These are phyloP conservation scores for Arctocebus calabarensis DNA, from an alignment of 2,797 vertebrate species.

Conservation along the genomic window DNA sequence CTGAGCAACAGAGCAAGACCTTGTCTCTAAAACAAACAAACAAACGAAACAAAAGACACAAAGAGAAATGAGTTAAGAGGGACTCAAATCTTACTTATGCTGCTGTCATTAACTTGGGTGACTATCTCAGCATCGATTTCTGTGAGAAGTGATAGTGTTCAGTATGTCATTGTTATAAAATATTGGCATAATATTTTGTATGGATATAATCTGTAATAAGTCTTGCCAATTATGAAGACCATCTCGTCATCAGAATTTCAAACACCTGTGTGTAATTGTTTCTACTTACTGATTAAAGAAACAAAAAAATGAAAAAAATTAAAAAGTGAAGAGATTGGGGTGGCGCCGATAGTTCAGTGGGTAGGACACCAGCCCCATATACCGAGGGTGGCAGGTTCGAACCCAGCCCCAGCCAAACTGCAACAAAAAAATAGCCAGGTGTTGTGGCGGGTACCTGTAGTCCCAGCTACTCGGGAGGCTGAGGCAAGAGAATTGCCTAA, in stretches of 20 bases:
- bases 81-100: neutral
- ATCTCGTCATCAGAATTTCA: conserved; percentile 49
- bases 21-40: neutral
- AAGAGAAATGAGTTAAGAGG: neutral
- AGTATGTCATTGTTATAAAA: conserved; percentile 9
- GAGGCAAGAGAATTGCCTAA: too few relatives aligned
- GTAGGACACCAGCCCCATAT: too few relatives aligned
- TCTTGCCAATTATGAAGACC: conserved; percentile 40
- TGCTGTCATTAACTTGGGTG: neutral
- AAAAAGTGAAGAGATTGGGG: neutral
- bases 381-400: too few relatives aligned
- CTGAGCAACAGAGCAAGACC: neutral
- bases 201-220: conserved; percentile 27
- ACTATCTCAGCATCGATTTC: neutral
- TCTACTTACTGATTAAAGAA: conserved; percentile 6
- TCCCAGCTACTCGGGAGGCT: too few relatives aligned
- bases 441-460: too few relatives aligned
- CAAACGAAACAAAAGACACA: neutral
- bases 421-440: too few relatives aligned
- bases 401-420: too few relatives aligned
- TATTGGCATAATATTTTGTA: neutral
- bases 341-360: too few relatives aligned
- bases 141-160: conserved; percentile 33
- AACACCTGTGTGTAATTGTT: neutral
- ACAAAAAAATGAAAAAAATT: neutral